phyloP scores from a whole-genome alignment of 2,113 vertebrate species.

The Felis catus region F.catus_Fca126_mat1.0 CM031412.1:147577001-147577500 shows the following conservation, averaged over 20 bases:
- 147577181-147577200: background rate
- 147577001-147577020: background rate
- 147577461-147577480: background rate
- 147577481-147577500: background rate
- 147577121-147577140: background rate
- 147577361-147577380: background rate
- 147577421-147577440: background rate
- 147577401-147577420: background rate
- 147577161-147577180: constrained; percentile 31
- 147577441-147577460: background rate
- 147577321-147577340: background rate
- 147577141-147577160: background rate
- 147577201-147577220: background rate
- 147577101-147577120: background rate
- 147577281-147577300: background rate
- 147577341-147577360: background rate
- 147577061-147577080: background rate
- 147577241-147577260: background rate
- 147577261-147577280: background rate
- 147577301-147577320: background rate
- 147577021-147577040: background rate
- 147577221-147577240: background rate
- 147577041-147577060: background rate
- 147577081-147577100: background rate
- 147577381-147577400: background rate